Conservation (phyloP, 2,113 vertebrate species). For the Pristiophorus japonicus region DNA sequence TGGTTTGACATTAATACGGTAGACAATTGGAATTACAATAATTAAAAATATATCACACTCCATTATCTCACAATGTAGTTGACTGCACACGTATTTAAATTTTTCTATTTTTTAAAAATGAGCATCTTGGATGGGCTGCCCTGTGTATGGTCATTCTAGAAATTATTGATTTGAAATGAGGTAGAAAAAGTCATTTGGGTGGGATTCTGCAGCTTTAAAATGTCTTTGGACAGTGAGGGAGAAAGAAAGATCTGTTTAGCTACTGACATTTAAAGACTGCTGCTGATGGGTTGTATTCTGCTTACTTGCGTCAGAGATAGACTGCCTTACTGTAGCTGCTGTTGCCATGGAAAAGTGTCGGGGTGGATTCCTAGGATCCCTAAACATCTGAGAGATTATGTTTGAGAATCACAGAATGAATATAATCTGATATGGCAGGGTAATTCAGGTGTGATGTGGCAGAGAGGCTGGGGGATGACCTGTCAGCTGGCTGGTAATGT, state of each 20-base stretch:
- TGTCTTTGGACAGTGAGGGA: constrained; percentile 43
- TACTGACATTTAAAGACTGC: constrained; percentile 59
- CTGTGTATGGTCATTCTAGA: background rate
- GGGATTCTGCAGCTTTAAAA: constrained; percentile 50
- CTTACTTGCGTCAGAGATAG: constrained; percentile 68
- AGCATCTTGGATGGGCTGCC: background rate
- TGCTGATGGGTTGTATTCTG: constrained; percentile 54
- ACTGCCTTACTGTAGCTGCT: constrained; percentile 63
- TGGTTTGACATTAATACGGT: background rate
- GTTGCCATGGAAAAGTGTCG: constrained; percentile 82
- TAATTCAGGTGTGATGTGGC: constrained; percentile 50
- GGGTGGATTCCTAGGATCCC: constrained; percentile 59
- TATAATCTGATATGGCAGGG: constrained; percentile 51
- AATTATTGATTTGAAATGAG: background rate
- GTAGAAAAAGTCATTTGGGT: background rate
- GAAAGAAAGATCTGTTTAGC: constrained; percentile 52
- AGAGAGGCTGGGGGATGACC: constrained; percentile 49
- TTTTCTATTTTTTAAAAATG: background rate
- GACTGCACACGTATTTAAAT: background rate
- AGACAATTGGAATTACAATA: background rate
- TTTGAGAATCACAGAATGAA: constrained; percentile 54
- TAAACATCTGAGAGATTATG: constrained; percentile 49
- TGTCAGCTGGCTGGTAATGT: constrained; percentile 50
- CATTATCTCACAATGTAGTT: background rate
- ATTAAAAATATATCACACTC: background rate